Percentiles rank a stretch among this genome's conserved stretches.
Evolutionary conservation across 2,888 invertebrate species (phyloP).

Genomic region (Rotaria socialis): DNA sequence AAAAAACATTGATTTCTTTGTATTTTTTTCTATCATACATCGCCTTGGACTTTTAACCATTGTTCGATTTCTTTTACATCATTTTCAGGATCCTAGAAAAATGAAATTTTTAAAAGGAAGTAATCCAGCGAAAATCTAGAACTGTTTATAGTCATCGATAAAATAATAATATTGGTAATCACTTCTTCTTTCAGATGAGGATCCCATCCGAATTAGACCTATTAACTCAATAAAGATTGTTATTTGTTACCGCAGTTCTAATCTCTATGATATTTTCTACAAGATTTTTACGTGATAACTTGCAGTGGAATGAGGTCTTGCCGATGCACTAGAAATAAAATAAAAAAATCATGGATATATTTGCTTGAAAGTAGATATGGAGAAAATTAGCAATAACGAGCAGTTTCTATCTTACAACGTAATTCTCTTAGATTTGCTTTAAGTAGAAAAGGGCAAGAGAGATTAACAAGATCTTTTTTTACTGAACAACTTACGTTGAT

Average conservation of each 20-base stretch:
- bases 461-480: too few species aligned
- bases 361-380: neutral
- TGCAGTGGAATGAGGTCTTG: neutral
- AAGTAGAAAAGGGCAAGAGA: neutral
- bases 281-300: neutral
- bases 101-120: neutral
- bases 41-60: slow-evolving; percentile 52
- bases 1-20: too few species aligned
- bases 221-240: too few species aligned
- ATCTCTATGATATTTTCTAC: too few species aligned
- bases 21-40: neutral
- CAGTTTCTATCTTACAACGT: neutral
- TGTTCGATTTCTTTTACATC: slow-evolving; percentile 61
- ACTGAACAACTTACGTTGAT: neutral
- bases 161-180: too few species aligned
- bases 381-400: neutral
- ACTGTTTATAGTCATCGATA: too few species aligned
- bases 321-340: neutral
- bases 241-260: too few species aligned
- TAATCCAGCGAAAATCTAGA: too few species aligned
- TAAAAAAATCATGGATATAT: neutral
- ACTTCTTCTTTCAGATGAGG: too few species aligned
- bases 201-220: too few species aligned
- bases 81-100: slow-evolving; percentile 54
- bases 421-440: neutral